These are phyloP conservation scores for Neodiprion virginianus DNA, from an alignment of 1,140 invertebrate species.

Conservation along the genomic window DNA sequence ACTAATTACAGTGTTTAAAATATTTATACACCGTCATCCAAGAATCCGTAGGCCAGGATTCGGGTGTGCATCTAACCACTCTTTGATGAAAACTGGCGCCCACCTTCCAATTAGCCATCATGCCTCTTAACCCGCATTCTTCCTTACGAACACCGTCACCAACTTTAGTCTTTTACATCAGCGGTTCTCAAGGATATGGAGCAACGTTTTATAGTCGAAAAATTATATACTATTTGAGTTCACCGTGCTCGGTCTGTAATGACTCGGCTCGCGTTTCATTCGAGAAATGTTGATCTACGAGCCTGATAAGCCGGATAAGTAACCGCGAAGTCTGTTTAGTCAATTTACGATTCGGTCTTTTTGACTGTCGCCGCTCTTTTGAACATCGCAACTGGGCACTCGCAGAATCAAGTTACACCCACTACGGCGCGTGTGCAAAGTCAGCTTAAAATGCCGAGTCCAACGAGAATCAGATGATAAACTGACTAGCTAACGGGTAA, in stretches of 20 bases:
- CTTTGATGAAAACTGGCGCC: conserved; percentile 17
- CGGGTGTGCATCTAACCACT: conserved; percentile 16
- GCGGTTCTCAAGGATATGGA: neutral
- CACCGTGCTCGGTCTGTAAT: neutral
- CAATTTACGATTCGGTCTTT: neutral
- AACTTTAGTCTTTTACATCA: neutral
- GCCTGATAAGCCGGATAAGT: neutral
- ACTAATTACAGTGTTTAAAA: too few relatives aligned
- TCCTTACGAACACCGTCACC: neutral
- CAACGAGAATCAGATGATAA: neutral
- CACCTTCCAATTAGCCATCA: conserved; percentile 20
- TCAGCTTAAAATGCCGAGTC: neutral
- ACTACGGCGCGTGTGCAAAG: neutral
- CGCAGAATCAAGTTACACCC: neutral
- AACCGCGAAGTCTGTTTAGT: neutral
- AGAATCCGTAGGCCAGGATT: conserved; percentile 8
- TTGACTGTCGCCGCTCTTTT: neutral
- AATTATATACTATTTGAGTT: neutral
- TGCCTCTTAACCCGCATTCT: neutral
- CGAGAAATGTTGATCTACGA: neutral
- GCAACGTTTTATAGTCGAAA: neutral
- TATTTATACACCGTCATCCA: neutral
- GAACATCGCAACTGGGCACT: neutral
- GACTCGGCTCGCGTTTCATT: neutral
- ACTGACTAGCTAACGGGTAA: neutral